phyloP scores from a whole-genome alignment of 1,140 invertebrate genomes.

The Danaus melanippus region DNA sequence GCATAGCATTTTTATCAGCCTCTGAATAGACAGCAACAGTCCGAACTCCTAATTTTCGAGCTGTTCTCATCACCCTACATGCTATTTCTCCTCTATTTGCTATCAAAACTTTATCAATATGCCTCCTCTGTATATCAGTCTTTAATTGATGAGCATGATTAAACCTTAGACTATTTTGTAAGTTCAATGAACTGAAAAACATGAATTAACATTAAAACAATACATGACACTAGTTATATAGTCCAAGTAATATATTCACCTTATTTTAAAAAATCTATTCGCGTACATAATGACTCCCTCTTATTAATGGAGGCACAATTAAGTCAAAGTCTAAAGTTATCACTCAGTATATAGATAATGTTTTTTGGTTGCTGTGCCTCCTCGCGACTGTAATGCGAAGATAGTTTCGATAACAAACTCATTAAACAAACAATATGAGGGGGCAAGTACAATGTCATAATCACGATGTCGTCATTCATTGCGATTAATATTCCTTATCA shows the following conservation, averaged over 20 bases:
- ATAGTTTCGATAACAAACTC: slow-evolving; percentile 12
- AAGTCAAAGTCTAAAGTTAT: slow-evolving; percentile 21
- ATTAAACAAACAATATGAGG: slow-evolving; percentile 9
- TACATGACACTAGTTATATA: not conserved
- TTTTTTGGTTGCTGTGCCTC: slow-evolving; percentile 15
- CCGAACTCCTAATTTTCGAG: slow-evolving; percentile 89
- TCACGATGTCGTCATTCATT: slow-evolving; percentile 21
- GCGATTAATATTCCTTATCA: slow-evolving; percentile 16
- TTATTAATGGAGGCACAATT: slow-evolving; percentile 15
- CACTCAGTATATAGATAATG: slow-evolving; percentile 24
- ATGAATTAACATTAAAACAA: slow-evolving; percentile 2
- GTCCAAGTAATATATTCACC: slow-evolving; percentile 17
- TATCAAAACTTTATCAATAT: slow-evolving; percentile 88
- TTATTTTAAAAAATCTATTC: slow-evolving; percentile 27
- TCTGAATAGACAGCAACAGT: slow-evolving; percentile 98
- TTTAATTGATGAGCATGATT: slow-evolving; percentile 42
- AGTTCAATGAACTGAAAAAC: slow-evolving; percentile 13
- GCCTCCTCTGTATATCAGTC: slow-evolving; percentile 36
- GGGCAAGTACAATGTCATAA: slow-evolving; percentile 6
- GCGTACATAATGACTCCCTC: slow-evolving; percentile 40
- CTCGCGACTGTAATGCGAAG: slow-evolving; percentile 6
- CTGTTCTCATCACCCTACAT: slow-evolving; percentile 91
- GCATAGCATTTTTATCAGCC: slow-evolving; percentile 87
- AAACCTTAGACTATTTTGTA: slow-evolving; percentile 26
- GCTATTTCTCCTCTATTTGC: slow-evolving; percentile 99